Base-by-base conservation (phyloP, 2,888 invertebrate species). In the Thera obeliscata region DNA sequence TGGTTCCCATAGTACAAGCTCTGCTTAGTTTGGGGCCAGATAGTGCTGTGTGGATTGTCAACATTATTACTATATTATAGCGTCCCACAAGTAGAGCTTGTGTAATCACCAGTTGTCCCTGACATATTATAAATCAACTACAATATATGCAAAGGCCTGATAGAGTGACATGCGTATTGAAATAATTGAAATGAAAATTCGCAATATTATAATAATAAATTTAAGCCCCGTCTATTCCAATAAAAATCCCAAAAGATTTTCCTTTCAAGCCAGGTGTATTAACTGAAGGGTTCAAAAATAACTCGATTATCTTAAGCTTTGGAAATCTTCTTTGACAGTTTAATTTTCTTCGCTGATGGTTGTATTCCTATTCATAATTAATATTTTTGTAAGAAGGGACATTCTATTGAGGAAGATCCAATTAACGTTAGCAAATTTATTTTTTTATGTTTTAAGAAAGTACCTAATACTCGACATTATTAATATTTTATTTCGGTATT, bases 251-350 rank as follows among this genome's bases (percentile, higher is more conserved):
- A 36, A 57, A 68, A 60, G 70, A 69, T 70, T 69, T 69, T 64
- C 67, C 64, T 66, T 60, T 70, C 66, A 66, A 67, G 69, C 61
- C 59, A 71, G 72, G 66, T 73, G 66, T 69, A 73, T 72, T 77
- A 82, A 77, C 78, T 77, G 78, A 78, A 81, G 77, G 78, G 78
- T 80, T 81, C 74, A 74, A 77, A 79, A 79, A 79, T 82, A 80
- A 83, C 81, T 81, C 78, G 78, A 79, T 83, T 82, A 82, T 78
- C 76, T 69, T 72, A 59, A 77, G 80, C 80, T 76, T 79, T 77
- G 76, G 80, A 80, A 81, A 83, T 82, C 81, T 81, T 78, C 78
- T 76, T 80, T 80, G 80, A 78, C 80, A 81, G 81, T 84, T 83
- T 80, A 83, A 83, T 81, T 81, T 81, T 78, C 77, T 80, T 75